phyloP scores from a whole-genome alignment of 1,140 invertebrate species.

The Lepidotrigona ventralis region DNA sequence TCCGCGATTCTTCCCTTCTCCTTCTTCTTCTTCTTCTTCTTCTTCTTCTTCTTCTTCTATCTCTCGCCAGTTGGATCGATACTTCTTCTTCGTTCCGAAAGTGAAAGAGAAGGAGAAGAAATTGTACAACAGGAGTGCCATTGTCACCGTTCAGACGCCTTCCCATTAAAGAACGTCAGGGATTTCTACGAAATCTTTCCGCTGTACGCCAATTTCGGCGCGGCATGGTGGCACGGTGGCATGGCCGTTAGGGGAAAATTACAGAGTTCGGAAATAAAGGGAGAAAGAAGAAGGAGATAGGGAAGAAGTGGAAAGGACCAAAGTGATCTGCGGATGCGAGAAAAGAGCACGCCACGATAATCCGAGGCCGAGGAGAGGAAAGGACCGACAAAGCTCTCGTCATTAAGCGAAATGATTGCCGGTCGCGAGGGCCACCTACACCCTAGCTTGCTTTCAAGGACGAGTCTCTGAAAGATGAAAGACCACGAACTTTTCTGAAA shows the following conservation, averaged over 20 bases:
- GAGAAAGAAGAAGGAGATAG: slow-evolving; percentile 44
- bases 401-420: slow-evolving; percentile 75
- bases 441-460: slow-evolving; percentile 51
- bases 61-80: slow-evolving; percentile 18
- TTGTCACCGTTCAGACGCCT: slow-evolving; percentile 53
- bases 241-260: slow-evolving; percentile 70
- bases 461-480: slow-evolving; percentile 41
- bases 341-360: slow-evolving; percentile 60
- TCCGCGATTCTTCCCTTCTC: slow-evolving; percentile 29
- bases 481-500: slow-evolving; percentile 52
- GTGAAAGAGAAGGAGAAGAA: slow-evolving; percentile 14
- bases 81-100: slow-evolving; percentile 2
- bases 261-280: slow-evolving; percentile 66
- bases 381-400: slow-evolving; percentile 60
- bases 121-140: slow-evolving; percentile 50
- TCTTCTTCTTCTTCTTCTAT: slow-evolving; percentile 23
- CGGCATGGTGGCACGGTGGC: slow-evolving; percentile 67
- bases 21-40: slow-evolving; percentile 27
- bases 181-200: slow-evolving; percentile 63
- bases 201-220: slow-evolving; percentile 67
- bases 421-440: slow-evolving; percentile 70
- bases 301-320: slow-evolving; percentile 58
- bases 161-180: slow-evolving; percentile 44
- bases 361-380: slow-evolving; percentile 59
- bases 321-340: slow-evolving; percentile 50